Percentiles rank a stretch among this genome's conserved stretches.
These are phyloP conservation scores for Caranx melampygus DNA, from an alignment of 2,113 vertebrate genomes.

Conservation along the genomic window DNA sequence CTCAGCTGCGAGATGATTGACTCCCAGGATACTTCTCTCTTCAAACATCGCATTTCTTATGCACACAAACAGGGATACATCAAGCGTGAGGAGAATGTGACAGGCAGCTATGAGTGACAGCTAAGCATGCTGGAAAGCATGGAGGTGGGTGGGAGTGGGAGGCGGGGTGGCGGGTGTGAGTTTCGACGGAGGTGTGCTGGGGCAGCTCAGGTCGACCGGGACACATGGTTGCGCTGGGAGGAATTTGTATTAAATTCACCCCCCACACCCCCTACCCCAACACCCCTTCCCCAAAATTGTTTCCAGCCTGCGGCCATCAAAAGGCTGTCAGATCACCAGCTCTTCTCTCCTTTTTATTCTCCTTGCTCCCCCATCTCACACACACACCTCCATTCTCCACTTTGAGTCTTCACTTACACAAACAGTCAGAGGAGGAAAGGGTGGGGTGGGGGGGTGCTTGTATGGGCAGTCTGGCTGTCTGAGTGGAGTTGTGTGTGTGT, in stretches of 20 bases:
- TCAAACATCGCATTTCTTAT: slow-evolving; percentile 61
- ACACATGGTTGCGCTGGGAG: slow-evolving; percentile 59
- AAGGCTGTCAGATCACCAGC: slow-evolving; percentile 71
- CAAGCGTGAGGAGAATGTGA: slow-evolving; percentile 54
- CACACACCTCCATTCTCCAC: slow-evolving; percentile 25
- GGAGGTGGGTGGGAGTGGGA: slow-evolving; percentile 30
- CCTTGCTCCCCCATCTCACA: slow-evolving; percentile 22
- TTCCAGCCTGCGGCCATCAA: slow-evolving; percentile 77
- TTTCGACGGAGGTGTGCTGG: slow-evolving; percentile 66
- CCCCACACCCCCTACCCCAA: neutral
- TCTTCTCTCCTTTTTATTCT: slow-evolving; percentile 48
- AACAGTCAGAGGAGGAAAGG: slow-evolving; percentile 42
- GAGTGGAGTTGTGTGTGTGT: slow-evolving; percentile 28
- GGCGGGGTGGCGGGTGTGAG: slow-evolving; percentile 36
- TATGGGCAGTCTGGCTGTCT: slow-evolving; percentile 47
- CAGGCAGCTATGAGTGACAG: slow-evolving; percentile 68
- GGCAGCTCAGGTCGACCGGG: slow-evolving; percentile 59
- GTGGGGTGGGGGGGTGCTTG: slow-evolving; percentile 6
- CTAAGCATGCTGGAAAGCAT: slow-evolving; percentile 31
- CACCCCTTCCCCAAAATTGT: slow-evolving; percentile 64
- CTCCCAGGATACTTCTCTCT: slow-evolving; percentile 46
- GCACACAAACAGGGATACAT: slow-evolving; percentile 65
- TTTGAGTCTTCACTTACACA: slow-evolving; percentile 63
- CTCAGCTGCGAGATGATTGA: slow-evolving; percentile 56
- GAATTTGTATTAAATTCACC: slow-evolving; percentile 76